Conservation (phyloP, 2,113 vertebrate species). For the Podarcis raffonei region DNA sequence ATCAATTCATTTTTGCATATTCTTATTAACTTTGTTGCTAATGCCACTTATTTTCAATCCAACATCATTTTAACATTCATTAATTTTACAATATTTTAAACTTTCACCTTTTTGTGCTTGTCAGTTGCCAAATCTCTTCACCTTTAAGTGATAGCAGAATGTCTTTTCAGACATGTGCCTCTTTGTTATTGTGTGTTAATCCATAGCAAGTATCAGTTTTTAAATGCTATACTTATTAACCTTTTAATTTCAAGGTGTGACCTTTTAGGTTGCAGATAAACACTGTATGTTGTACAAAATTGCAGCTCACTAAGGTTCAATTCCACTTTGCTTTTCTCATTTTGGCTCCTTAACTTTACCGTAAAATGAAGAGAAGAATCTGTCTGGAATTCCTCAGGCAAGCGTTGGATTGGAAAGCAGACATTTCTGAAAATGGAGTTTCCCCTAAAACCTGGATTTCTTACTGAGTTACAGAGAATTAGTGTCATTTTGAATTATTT, state of each 20-base stretch:
- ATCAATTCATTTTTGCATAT: too few relatives aligned
- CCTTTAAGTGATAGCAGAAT: not conserved
- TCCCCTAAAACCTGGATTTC: not conserved
- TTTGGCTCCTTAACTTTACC: not conserved
- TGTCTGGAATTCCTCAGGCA: not conserved
- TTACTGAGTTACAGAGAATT: constrained; percentile 37
- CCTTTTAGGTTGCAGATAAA: not conserved
- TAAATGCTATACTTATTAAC: not conserved
- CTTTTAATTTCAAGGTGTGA: not conserved
- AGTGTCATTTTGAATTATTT: constrained; percentile 6
- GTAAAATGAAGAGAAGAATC: not conserved
- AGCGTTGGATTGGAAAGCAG: not conserved
- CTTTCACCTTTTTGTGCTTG: not conserved
- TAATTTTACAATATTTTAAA: too few relatives aligned
- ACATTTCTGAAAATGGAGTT: not conserved
- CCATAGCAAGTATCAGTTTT: not conserved
- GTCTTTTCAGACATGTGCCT: not conserved
- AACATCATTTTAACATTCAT: too few relatives aligned
- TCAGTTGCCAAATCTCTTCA: not conserved
- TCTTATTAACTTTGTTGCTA: too few relatives aligned
- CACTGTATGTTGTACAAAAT: not conserved
- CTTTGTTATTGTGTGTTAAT: not conserved
- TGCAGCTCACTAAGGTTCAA: not conserved
- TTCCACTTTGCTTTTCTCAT: not conserved
- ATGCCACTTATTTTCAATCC: too few relatives aligned